Base-by-base conservation (phyloP, 2,888 invertebrate species). In the Pollenia angustigena region DNA sequence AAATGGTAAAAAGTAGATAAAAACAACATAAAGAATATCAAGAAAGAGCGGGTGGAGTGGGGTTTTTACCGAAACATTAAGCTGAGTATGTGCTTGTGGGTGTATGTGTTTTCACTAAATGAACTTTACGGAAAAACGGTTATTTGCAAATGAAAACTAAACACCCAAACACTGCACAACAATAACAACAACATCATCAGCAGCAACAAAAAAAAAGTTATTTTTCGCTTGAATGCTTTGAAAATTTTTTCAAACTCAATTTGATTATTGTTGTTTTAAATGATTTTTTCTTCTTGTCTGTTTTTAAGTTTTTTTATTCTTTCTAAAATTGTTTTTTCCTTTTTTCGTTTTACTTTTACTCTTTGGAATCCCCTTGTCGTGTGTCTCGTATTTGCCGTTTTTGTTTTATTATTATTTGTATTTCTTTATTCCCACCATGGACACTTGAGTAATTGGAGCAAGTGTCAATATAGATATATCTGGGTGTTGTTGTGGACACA, bases 381-480 rank as follows among this genome's bases (percentile, higher is more conserved):
- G 10, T 78, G 42, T 42, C 62, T 83, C 71, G 44, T 11, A 64
- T 56, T 60, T 62, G 12, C 18, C 54, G 40, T 71, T 71, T 71
- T 60, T n/a, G 46, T 32, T 40, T 83, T 46, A 71, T 69, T 83
- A 71, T 60, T 54, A 66, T 64, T 64, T 62, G 64, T 64, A 69
- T 79, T 81, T 85, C 66, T 76, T 81, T 81, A 64, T 75, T 48
- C 75, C 60, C 62, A 40, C 72, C 82, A 82, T 79, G 69, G 74
- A 50, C 85, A 85, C 82, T 85, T 85, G 85, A 82, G 82, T 85
- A 85, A 82, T 85, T 79, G 82, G 85, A 82, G 69, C 85, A 82
- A 85, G 79, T 85, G 85, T 79, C 85, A 82, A 85, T 85, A 85
- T 79, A 85, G 79, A 85, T 85, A 85, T 79, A 85, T 60, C 74